phyloP scores from a whole-genome alignment of 2,888 invertebrate species.

The Dicyrtomina minuta region DNA sequence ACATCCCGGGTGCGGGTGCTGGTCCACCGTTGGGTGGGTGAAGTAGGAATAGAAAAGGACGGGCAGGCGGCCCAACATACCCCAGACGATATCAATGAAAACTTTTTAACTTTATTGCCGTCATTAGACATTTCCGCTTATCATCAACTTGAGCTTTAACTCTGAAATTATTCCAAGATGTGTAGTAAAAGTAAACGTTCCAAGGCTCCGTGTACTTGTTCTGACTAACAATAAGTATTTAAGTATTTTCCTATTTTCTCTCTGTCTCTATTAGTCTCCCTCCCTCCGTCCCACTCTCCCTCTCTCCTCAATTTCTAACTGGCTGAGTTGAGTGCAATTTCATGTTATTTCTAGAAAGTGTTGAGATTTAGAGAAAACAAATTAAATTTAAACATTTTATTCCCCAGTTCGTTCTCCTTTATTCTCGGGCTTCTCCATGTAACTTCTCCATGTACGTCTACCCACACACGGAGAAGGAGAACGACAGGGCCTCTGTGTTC shows the following conservation, averaged over 20 bases:
- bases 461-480: too few species aligned
- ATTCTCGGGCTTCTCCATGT: background rate
- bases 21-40: background rate
- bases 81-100: background rate
- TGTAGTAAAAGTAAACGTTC: background rate
- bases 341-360: too few species aligned
- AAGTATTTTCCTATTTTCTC: background rate
- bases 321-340: background rate
- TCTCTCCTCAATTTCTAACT: background rate
- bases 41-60: background rate
- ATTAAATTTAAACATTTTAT: too few species aligned
- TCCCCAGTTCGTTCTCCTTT: background rate
- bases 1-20: too few species aligned
- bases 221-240: too few species aligned
- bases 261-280: background rate
- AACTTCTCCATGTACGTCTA: too few species aligned
- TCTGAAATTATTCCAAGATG: too few species aligned
- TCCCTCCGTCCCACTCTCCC: background rate
- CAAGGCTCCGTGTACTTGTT: background rate
- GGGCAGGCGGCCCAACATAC: background rate
- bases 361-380: too few species aligned
- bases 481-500: too few species aligned
- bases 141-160: too few species aligned
- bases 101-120: too few species aligned
- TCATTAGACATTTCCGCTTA: too few species aligned